Percentiles rank a stretch among this genome's conserved stretches.
phyloP scores from a whole-genome alignment of 1,140 invertebrate species.

The Diabrotica virgifera region DNA sequence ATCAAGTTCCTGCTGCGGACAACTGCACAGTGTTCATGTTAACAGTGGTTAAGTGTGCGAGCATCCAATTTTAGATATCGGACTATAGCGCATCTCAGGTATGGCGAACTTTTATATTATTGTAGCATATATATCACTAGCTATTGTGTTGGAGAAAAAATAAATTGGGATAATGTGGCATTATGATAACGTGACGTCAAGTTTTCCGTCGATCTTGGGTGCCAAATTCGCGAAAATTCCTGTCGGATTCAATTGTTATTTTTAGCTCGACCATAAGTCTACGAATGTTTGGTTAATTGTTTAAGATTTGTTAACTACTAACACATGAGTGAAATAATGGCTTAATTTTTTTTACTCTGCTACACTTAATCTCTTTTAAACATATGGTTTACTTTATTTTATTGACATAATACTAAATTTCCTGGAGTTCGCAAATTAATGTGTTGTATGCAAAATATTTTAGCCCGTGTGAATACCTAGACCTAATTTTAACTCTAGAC shows the following conservation, averaged over 20 bases:
- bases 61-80: neutral
- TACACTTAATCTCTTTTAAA: neutral
- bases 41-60: neutral
- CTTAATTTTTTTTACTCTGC: neutral
- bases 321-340: neutral
- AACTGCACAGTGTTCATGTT: neutral
- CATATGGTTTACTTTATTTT: neutral
- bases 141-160: neutral
- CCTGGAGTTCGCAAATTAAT: no score
- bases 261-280: neutral
- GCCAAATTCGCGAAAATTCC: neutral
- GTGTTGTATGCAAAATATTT: no score
- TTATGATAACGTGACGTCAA: neutral
- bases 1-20: neutral
- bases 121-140: neutral
- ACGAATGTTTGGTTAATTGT: neutral
- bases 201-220: neutral
- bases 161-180: slow-evolving; percentile 1
- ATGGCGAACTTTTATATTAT: neutral
- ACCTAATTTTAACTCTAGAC: no score
- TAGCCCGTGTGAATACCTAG: no score
- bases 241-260: neutral
- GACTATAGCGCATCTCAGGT: neutral
- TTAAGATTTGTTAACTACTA: neutral
- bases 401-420: no score